These are phyloP conservation scores for Aratinga solstitialis DNA, from an alignment of 2,797 vertebrate species.

Conservation along the genomic window DNA sequence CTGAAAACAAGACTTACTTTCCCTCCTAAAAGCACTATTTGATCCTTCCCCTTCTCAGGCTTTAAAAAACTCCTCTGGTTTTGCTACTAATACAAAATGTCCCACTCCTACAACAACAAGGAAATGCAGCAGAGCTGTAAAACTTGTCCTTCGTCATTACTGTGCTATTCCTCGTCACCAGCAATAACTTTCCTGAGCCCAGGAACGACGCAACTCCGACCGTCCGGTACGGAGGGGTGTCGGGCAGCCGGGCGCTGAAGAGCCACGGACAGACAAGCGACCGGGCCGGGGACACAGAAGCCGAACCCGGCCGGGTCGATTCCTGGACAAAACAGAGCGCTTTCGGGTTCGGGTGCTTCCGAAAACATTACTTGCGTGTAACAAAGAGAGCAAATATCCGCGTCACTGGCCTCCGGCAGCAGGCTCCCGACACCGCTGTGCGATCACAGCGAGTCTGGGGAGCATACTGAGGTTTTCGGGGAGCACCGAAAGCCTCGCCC, in stretches of 20 bases:
- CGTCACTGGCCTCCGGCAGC: background rate
- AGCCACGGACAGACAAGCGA: background rate
- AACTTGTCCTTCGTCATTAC: background rate
- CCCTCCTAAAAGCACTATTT: background rate
- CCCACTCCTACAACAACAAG: background rate
- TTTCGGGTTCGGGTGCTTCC: background rate
- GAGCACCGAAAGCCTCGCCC: background rate
- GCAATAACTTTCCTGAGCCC: background rate
- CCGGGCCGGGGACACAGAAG: background rate
- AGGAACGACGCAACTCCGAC: background rate
- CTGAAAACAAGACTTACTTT: background rate
- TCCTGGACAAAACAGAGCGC: accelerated
- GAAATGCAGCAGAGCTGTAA: background rate
- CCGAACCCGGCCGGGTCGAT: background rate
- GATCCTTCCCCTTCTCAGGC: background rate
- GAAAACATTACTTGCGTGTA: background rate
- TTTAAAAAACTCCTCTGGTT: background rate
- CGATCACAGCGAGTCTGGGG: no score
- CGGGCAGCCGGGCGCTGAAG: background rate
- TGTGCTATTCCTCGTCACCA: background rate
- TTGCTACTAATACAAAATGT: background rate
- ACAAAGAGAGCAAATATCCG: accelerated
- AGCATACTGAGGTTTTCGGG: accelerated
- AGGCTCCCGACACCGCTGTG: background rate
- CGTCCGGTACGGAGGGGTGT: accelerated